Evolutionary conservation across 2,113 vertebrate species (phyloP).

Genomic region (Calidris pugnax): DNA sequence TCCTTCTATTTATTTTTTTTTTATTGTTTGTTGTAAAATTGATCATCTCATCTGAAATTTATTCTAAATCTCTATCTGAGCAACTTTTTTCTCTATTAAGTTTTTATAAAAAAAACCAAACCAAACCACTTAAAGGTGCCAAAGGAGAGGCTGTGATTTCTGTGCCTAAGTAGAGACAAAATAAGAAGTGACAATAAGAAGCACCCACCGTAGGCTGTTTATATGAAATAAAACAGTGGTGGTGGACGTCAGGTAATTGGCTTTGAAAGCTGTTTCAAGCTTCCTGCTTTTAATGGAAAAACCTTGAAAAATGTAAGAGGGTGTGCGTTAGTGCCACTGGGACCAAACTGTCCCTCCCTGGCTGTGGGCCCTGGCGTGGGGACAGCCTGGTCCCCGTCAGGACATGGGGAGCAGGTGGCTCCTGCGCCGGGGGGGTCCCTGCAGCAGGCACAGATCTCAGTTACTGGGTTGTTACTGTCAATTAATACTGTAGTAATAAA

Average conservation of each 20-base stretch:
- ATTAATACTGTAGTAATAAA: too few relatives aligned
- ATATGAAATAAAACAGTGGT: background rate
- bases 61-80: background rate
- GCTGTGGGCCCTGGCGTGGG: background rate
- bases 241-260: background rate
- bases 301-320: background rate
- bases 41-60: background rate
- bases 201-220: background rate
- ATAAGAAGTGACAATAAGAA: too few relatives aligned
- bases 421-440: too few relatives aligned
- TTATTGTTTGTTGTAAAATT: background rate
- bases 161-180: too few relatives aligned
- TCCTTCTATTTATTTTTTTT: background rate
- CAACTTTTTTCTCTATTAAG: background rate
- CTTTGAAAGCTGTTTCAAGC: background rate
- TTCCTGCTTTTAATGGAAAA: background rate
- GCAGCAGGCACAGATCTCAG: background rate
- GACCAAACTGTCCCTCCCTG: rapidly evolving
- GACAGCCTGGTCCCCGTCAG: too few relatives aligned
- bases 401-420: too few relatives aligned
- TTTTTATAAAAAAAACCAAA: background rate
- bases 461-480: background rate
- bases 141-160: background rate
- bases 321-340: background rate
- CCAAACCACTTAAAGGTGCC: background rate